These are phyloP conservation scores for Calliopsis andreniformis DNA, from an alignment of 1,140 invertebrate genomes.

Conservation along the genomic window DNA sequence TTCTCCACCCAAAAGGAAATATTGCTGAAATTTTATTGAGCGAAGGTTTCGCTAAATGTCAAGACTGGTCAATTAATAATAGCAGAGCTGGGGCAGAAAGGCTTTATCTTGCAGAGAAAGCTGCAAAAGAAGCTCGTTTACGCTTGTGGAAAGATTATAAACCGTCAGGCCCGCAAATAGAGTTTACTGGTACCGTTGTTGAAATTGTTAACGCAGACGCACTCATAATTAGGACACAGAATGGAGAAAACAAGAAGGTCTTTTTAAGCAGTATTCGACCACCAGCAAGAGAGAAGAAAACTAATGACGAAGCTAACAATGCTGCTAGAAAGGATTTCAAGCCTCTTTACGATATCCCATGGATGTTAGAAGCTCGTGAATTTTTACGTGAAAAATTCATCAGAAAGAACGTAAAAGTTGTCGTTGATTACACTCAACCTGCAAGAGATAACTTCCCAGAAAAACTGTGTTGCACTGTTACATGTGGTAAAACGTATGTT, in stretches of 20 bases:
- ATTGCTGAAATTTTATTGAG: constrained; percentile 96
- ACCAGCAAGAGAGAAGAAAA: constrained; percentile 86
- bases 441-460: constrained; percentile 96
- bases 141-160: constrained; percentile 95
- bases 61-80: constrained; percentile 98
- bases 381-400: constrained; percentile 97
- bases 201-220: constrained; percentile 97
- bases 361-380: constrained; percentile 99
- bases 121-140: constrained; percentile 93
- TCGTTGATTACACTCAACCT: constrained; percentile 98
- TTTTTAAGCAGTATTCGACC: constrained; percentile 97
- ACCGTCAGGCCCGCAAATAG: constrained; percentile 85
- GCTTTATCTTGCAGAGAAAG: constrained; percentile 91
- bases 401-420: constrained; percentile 96
- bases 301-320: constrained; percentile 84
- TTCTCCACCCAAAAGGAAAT: constrained; percentile 96
- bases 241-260: constrained; percentile 93
- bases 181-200: constrained; percentile 92
- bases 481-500: constrained; percentile 90
- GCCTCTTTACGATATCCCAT: constrained; percentile 98
- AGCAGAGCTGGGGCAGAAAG: constrained; percentile 92
- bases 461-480: constrained; percentile 97
- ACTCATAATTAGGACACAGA: constrained; percentile 90
- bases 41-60: constrained; percentile 97
- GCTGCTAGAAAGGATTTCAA: constrained; percentile 86